Percentiles rank a stretch among this genome's conserved stretches.
Evolutionary conservation across 2,888 invertebrate species (phyloP).

Genomic region (Tetranychus piercei): DNA sequence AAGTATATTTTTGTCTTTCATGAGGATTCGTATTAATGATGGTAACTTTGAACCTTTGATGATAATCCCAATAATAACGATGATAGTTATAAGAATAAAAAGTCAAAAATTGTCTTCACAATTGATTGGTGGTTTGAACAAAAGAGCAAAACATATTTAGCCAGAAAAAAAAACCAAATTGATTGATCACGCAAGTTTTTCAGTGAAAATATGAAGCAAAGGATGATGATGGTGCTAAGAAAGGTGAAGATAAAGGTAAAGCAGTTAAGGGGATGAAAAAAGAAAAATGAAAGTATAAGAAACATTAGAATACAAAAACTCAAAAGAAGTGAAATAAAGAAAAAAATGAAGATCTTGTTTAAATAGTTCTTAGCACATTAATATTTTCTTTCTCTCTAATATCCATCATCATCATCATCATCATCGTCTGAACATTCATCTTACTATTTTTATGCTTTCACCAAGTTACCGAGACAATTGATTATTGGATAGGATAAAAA

Average conservation of each 20-base stretch:
- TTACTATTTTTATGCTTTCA: not conserved
- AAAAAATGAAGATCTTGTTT: too few relatives aligned
- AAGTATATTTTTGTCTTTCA: not conserved
- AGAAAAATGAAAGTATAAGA: too few relatives aligned
- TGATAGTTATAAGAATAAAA: not conserved
- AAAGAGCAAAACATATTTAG: not conserved
- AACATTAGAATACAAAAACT: too few relatives aligned
- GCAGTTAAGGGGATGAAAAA: not conserved
- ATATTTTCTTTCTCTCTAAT: not conserved
- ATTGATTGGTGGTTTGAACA: not conserved
- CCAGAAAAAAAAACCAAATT: not conserved
- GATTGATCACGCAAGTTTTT: not conserved
- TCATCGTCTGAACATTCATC: not conserved
- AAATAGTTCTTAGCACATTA: not conserved
- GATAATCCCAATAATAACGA: not conserved
- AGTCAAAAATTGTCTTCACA: not conserved
- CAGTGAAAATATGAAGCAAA: not conserved
- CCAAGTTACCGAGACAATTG: not conserved
- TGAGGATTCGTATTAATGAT: not conserved
- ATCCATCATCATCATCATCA: not conserved
- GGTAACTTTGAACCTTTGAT: not conserved
- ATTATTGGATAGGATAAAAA: not conserved
- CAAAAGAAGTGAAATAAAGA: too few relatives aligned
- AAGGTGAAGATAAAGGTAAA: not conserved
- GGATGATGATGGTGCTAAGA: not conserved